Evolutionary conservation across 2,797 vertebrate species (phyloP), one percentile per base, ranked within the genome.

Genomic region (Acanthopagrus latus): DNA sequence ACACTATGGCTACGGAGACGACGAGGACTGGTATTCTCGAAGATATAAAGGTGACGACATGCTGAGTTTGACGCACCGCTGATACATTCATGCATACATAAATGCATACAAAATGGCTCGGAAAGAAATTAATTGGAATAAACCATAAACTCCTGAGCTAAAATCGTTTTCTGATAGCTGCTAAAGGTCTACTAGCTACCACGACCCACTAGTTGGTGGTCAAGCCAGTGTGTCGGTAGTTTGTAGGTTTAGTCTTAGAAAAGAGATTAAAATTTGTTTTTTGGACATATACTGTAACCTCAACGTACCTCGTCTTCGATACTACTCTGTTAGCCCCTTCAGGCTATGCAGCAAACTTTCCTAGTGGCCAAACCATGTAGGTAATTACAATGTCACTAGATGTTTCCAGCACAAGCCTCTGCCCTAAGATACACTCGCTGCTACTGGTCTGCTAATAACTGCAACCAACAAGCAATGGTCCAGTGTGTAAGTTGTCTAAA

Each of bases 21-120:
- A 98, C 10, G 98, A 98, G 94, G 97, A 97, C 94, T 94, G 93
- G 88, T 96, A 97, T 94, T 94, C 96, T 89, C 94, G 81, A 95
- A 97, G 95, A 95, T 95, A 96, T 87, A 96, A 95, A 99, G 98
- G 98, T 99, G 95, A 98, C 89, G 87, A 89, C 93, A 91, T 50
- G 63, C 72, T 47, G n/a, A 55, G 48, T 64, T 65, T 74, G 48
- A 79, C 46, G 58, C 44, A 58, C 44, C 50, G 9, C 3, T 47
- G 47, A 43, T 64, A 55, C 47, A 78, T 23, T 20, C 63, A 74
- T 43, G 65, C 17, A 76, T 12, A 57, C 50, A 56, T 38, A 3
- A 14, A 16, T 52, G 54, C 47, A 8, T 8, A 8, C 33, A 38
- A 9, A 38, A 38, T 33, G 43, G 43, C 2, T 11, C 1, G 12